Evolutionary conservation across 2,113 vertebrate genomes (phyloP), one percentile per base, ranked within the genome.

Genomic region (Datnioides undecimradiatus): DNA sequence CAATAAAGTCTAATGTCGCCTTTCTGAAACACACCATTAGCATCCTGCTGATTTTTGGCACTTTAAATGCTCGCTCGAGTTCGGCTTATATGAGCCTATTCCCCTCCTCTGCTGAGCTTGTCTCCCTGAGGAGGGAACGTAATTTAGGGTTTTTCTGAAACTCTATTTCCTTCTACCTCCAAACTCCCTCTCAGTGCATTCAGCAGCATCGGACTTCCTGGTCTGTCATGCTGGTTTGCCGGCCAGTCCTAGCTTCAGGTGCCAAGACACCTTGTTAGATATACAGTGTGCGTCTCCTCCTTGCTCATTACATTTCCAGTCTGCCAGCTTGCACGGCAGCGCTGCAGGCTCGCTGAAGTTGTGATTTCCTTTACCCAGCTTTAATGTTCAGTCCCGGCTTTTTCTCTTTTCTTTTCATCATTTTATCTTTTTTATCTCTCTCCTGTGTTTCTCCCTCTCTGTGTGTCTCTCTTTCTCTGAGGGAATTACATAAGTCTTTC

Each of bases 401-500:
- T 78, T 76, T 71, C 45, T 68, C 40, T 17, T 62, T 9, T 54
- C 38, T 71, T 77, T 65, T 79, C 43, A 67, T 87, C 67, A 46
- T 66, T 76, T 65, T 41, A 68, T 73, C 74, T 89, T 81, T 89
- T 81, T 85, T 51, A 79, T 79, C 80, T 82, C 19, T 78, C 76
- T 64, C 55, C 43, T 76, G 25, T 81, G 43, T 54, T 73, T 84
- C 64, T 85, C 58, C 14, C 77, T 79, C 65, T 83, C 60, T 78
- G 34, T n/a, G 29, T 57, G 27, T 80, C 43, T 82, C 57, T 67
- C 25, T 73, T 85, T 88, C 85, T 87, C 82, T 51, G 65, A 87
- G 91, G 86, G 85, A 87, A 91, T 93, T 92, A 87, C 85, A 83
- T 93, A 93, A 92, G 82, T 82, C 33, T 69, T 38, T 73, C 19